A percentile compares a stretch with the other conserved stretches of the same genome.
Conservation (phyloP, 1,140 invertebrate genomes). For the Bombus picipes region DNA sequence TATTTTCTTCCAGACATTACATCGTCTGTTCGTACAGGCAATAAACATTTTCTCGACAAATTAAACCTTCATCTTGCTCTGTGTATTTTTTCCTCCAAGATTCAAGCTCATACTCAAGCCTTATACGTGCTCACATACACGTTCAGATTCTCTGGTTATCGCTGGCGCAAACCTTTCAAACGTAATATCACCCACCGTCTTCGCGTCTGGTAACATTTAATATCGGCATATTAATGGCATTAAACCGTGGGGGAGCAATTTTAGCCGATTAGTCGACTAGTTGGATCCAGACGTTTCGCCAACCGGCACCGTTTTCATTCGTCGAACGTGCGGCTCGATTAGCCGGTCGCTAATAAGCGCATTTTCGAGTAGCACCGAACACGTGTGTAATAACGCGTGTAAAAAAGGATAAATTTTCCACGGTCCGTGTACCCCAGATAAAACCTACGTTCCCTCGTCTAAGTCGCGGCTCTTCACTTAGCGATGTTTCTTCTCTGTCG, state of each 20-base stretch:
- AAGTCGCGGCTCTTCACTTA: neutral
- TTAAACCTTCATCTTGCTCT: too few relatives aligned
- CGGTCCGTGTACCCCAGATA: conserved; percentile 5
- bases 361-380: conserved; percentile 17
- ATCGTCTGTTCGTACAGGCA: too few relatives aligned
- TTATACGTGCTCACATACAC: neutral
- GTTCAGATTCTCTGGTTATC: neutral
- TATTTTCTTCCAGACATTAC: too few relatives aligned
- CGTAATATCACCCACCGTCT: neutral
- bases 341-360: conserved; percentile 29
- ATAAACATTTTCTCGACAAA: too few relatives aligned
- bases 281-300: conserved; percentile 13
- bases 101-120: too few relatives aligned
- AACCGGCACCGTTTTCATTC: conserved; percentile 14
- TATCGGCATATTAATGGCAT: conserved; percentile 15
- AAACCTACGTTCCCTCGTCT: conserved; percentile 13
- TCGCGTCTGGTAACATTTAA: conserved; percentile 6
- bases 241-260: conserved; percentile 1
- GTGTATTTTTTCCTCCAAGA: too few relatives aligned
- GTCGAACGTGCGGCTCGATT: conserved; percentile 24
- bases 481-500: neutral
- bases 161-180: neutral
- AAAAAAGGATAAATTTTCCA: conserved; percentile 44
- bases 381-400: conserved; percentile 39
- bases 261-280: conserved; percentile 2